Evolutionary conservation across 2,113 vertebrate genomes (phyloP).

Genomic region (Amphilophus citrinellus): DNA sequence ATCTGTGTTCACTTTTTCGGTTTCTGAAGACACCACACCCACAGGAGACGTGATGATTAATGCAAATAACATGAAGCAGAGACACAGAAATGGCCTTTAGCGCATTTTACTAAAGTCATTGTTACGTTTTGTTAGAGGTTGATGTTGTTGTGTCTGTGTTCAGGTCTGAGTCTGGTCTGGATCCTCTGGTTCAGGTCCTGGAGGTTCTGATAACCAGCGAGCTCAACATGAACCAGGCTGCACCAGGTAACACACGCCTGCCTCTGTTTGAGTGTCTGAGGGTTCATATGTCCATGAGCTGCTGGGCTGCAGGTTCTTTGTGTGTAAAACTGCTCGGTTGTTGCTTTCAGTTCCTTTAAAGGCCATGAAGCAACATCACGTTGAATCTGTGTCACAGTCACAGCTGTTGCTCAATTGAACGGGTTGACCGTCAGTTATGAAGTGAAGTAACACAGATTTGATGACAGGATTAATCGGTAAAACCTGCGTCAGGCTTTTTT

Average conservation of each 20-base stretch:
- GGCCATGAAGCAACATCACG: background rate
- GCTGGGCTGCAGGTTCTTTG: background rate
- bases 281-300: background rate
- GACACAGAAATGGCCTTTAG: background rate
- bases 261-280: background rate
- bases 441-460: background rate
- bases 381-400: background rate
- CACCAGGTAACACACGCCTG: conserved; percentile 87
- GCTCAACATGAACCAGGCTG: conserved; percentile 91
- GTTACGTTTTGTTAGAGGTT: background rate
- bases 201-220: conserved; percentile 94
- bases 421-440: background rate
- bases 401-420: background rate
- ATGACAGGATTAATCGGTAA: background rate
- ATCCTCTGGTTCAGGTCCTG: conserved; percentile 88
- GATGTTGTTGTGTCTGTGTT: conserved; percentile 20
- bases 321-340: background rate
- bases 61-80: background rate
- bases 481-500: background rate
- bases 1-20: no score
- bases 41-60: background rate
- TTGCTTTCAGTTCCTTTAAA: background rate
- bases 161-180: conserved; percentile 88
- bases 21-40: background rate
- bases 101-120: background rate